A percentile compares a stretch with the other conserved stretches of the same genome.
phyloP scores from a whole-genome alignment of 2,888 invertebrate species.

The Tenthredo distinguenda region DNA sequence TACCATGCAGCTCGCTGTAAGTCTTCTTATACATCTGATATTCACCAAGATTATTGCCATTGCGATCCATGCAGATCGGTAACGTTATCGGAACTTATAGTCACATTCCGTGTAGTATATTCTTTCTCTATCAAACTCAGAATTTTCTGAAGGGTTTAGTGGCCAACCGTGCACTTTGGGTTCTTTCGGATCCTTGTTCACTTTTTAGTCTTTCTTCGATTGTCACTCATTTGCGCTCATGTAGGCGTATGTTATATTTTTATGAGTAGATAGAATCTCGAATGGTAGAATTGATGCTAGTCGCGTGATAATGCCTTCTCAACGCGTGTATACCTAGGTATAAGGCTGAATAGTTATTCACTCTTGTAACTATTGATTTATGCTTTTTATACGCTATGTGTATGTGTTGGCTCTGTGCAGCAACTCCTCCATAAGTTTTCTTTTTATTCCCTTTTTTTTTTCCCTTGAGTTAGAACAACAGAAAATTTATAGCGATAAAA shows the following conservation, averaged over 20 bases:
- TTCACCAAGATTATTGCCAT: neutral
- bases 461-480: neutral
- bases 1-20: slow-evolving; percentile 77
- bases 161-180: neutral
- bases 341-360: neutral
- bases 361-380: neutral
- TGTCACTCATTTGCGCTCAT: neutral
- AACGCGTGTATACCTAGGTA: neutral
- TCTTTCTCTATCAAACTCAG: neutral
- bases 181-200: neutral
- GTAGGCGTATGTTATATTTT: neutral
- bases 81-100: neutral
- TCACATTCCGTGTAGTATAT: neutral
- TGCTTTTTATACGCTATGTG: neutral
- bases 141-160: neutral
- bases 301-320: neutral
- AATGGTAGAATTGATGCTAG: neutral
- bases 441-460: neutral
- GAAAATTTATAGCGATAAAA: neutral
- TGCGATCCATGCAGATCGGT: neutral
- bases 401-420: neutral
- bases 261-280: neutral
- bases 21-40: slow-evolving; percentile 58
- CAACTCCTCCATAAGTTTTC: neutral
- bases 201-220: neutral